phyloP scores from a whole-genome alignment of 2,888 invertebrate genomes.

The Luffia ferchaultella region DNA sequence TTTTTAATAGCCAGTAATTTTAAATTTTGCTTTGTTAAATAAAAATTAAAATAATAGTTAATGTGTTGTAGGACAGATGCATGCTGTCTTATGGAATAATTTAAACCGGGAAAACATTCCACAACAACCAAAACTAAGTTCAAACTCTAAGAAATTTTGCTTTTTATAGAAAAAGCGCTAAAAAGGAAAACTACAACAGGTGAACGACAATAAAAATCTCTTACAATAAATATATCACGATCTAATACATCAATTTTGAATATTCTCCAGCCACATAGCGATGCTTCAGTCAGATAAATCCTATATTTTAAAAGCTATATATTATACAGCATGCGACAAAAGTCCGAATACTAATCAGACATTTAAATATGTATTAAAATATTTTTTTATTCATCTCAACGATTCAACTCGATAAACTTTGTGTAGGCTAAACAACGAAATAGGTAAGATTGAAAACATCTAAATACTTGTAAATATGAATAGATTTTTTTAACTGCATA shows the following conservation, averaged over 20 bases:
- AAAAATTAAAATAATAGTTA: no score
- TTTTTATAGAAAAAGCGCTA: background rate
- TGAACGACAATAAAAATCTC: background rate
- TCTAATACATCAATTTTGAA: background rate
- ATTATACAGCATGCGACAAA: conserved; percentile 2
- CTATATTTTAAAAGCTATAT: background rate
- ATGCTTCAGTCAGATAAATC: background rate
- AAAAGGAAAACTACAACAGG: background rate
- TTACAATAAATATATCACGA: conserved; percentile 2
- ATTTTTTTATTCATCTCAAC: conserved; percentile 34
- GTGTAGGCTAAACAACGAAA: conserved; percentile 22
- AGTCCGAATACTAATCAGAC: conserved; percentile 28
- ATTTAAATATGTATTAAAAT: conserved; percentile 50
- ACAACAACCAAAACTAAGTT: no score
- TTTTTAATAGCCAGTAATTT: no score
- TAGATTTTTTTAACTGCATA: background rate
- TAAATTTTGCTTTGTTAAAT: no score
- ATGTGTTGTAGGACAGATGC: no score
- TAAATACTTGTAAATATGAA: background rate
- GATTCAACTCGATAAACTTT: conserved; percentile 58
- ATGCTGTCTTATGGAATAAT: no score
- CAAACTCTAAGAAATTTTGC: no score
- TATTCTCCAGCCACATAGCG: background rate
- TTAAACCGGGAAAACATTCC: no score
- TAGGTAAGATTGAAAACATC: background rate